Evolutionary conservation across 2,888 invertebrate genomes (phyloP), one percentile per base, ranked within the genome.

Genomic region (Cyclophora albipunctata): DNA sequence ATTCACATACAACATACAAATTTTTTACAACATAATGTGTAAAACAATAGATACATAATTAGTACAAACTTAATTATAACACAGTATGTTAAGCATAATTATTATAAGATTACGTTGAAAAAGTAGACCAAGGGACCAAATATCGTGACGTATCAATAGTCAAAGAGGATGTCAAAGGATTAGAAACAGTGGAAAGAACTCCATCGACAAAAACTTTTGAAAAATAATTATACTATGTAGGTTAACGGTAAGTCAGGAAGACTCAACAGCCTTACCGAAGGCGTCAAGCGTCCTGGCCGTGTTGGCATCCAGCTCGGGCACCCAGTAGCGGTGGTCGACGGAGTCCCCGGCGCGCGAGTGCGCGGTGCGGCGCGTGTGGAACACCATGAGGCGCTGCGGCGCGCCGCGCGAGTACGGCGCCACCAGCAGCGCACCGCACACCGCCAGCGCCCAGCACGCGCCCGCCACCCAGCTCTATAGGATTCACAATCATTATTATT

Each of bases 311-410:
- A 95, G 90, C 66, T 94, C 92, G 33, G 93, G 92, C 63, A 93
- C 81, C 95, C 95, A 95, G 75, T 92, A 92, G 55, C 72, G 46
- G 54, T 56, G 45, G 20, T 91, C 91, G 33, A 6, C 42, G 37
- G 45, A 91, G 47, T 51, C 88, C 51, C 48, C 7, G 34, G 34
- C 48, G 90, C 91, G 90, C 62, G 50, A 48, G 71, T 80, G 78
- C 59, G 90, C 90, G 54, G 90, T 91, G 71, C 94, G 90, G 3
- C 78, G 73, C 67, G 80, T 76, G 78, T 85, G 95, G 79, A 93
- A 90, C 69, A 95, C 85, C 91, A 95, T 92, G 67, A 93, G 91
- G 53, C 96, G 90, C 83, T 95, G 93, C 47, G 95, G 93, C 40
- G 73, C 67, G 54, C 47, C 59, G 5, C 58, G 91, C 58, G 92